Evolutionary conservation across 2,113 vertebrate species (phyloP), one percentile per base, ranked within the genome.

Genomic region (Semnornis frantzii): DNA sequence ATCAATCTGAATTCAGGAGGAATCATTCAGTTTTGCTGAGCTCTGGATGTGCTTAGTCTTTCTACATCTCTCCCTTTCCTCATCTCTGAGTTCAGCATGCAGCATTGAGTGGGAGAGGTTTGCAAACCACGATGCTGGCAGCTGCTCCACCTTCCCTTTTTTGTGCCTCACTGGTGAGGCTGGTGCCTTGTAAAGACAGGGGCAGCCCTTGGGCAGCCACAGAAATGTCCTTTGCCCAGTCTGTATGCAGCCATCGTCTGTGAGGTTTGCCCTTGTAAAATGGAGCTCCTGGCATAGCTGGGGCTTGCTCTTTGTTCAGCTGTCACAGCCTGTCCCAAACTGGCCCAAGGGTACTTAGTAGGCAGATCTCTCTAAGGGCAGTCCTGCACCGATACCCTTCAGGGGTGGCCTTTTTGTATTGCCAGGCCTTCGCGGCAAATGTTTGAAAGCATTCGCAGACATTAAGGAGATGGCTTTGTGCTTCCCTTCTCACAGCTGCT

Each of bases 1-100:
- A 90, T 81, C 50, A 71, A 90, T 70, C 48, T 84, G 80, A 58
- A 31, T 90, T 72, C 2, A 13, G 20, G 72, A 87, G 72, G 80
- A 87, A 27, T 72, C 62, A 83, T 65, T 92, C 68, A 63, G 39
- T 94, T 95, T 86, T 89, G 73, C 89, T 83, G 75, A 88, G 76
- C 50, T 94, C 54, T 92, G 34, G 62, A 39, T 83, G 64, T 46
- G 31, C 39, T 52, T 74, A 12, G 6, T 63, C 48, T 88, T 93
- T 65, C 60, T 70, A 50, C 55, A 82, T 31, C 57, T 34, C 17
- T 77, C 69, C 5, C 65, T 57, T 77, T 69, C 31, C 27, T 69
- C 64, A 3, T 76, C 55, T 89, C 63, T 21, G 66, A 84, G 58
- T 44, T 58, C 15, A 70, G 42, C 39, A 5, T 0, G 0, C 18